Evolutionary conservation across 2,113 vertebrate species (phyloP).

Genomic region (Perca schrenkii): DNA sequence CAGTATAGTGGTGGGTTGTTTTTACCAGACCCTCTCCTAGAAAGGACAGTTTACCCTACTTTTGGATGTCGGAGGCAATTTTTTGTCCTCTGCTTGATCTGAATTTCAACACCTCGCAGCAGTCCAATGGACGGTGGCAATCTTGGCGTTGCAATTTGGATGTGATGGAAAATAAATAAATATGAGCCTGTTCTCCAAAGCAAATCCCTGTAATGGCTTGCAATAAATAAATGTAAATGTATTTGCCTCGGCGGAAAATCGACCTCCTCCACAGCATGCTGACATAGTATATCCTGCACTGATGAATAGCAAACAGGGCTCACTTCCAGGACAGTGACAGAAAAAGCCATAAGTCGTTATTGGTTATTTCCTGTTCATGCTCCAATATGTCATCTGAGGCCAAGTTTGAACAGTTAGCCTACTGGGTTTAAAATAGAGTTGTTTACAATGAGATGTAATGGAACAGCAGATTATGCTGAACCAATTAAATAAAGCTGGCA

Average conservation of each 20-base stretch:
- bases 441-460: not conserved
- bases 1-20: no score
- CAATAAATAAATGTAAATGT: constrained; percentile 64
- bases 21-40: no score
- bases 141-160: not conserved
- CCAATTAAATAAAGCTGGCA: not conserved
- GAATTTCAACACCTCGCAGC: constrained; percentile 49
- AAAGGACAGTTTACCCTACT: constrained; percentile 34
- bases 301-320: constrained; percentile 45
- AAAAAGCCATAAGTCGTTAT: constrained; percentile 24
- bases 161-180: constrained; percentile 17
- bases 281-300: constrained; percentile 50
- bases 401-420: constrained; percentile 10
- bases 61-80: constrained; percentile 19
- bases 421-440: not conserved
- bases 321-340: constrained; percentile 41
- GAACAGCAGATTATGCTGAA: constrained; percentile 2
- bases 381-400: constrained; percentile 4
- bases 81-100: constrained; percentile 33
- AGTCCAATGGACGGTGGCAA: not conserved
- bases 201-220: constrained; percentile 21
- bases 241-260: constrained; percentile 54
- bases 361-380: constrained; percentile 30
- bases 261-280: constrained; percentile 56
- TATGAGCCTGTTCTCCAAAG: constrained; percentile 14